A percentile compares a stretch with the other conserved stretches of the same genome.
These are phyloP conservation scores for Chunga burmeisteri DNA, from an alignment of 2,113 vertebrate species.

Conservation along the genomic window DNA sequence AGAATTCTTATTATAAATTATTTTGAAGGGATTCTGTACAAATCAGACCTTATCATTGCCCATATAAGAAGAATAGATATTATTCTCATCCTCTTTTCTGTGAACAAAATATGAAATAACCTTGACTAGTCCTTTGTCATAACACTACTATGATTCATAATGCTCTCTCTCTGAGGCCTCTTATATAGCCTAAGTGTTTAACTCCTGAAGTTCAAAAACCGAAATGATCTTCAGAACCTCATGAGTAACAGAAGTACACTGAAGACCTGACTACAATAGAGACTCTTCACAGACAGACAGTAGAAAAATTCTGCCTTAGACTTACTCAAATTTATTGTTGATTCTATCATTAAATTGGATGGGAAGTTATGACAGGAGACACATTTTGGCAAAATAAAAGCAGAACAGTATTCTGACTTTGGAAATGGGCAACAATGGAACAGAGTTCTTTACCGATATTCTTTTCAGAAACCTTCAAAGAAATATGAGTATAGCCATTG, in stretches of 20 bases:
- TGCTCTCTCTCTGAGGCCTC: neutral
- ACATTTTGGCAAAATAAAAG: neutral
- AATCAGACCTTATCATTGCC: neutral
- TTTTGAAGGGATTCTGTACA: neutral
- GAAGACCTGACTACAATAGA: fast-evolving
- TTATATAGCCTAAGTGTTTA: neutral
- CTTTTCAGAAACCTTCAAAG: neutral
- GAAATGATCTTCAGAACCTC: neutral
- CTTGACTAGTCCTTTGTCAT: neutral
- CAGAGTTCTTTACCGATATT: neutral
- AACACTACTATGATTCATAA: neutral
- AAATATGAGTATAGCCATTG: neutral
- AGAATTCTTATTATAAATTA: neutral
- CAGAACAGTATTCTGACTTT: neutral
- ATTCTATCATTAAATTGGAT: neutral
- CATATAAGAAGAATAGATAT: neutral
- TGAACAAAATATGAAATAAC: neutral
- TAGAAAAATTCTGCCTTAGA: neutral
- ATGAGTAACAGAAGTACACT: neutral
- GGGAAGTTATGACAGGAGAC: neutral
- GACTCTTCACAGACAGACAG: neutral
- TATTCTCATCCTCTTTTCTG: neutral
- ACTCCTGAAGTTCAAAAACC: neutral
- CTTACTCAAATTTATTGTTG: fast-evolving
- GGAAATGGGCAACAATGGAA: neutral